Evolutionary conservation across 2,113 vertebrate genomes (phyloP), one percentile per base, ranked within the genome.

Genomic region (Bubo bubo): DNA sequence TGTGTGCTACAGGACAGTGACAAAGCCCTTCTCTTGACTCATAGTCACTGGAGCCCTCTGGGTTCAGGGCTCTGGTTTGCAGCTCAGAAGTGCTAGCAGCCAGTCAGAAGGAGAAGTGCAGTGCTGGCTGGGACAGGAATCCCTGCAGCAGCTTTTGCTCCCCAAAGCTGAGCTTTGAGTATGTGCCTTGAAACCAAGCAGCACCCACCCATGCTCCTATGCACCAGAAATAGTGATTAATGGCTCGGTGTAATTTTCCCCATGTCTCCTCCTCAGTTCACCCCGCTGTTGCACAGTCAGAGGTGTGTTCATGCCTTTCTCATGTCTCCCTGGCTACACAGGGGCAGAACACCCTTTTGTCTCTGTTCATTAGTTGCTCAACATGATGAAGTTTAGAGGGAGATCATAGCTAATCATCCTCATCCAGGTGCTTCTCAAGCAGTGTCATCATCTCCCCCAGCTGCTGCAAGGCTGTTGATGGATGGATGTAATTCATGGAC

Each of bases 121-220:
- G 10, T 11, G 3, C 43, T 37, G 20, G 7, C 24, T 59, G 58
- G 14, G 2, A 6, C 3, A n/a, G 26, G 13, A 30, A 28, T 41
- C 5, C 19, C 62, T 60, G 63, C 22, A 56, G 53, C 39, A 83
- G 67, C 22, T 26, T 67, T 41, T 76, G n/a, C 14, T 34, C 15
- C 28, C 8, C 43, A 76, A 22, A 70, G 18, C 24, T 43, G 43
- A 68, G 37, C 8, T 80, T 50, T 56, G 5, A 18, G 7, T 19
- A 28, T 5, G 10, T 26, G 30, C 3, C 28, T 49, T 72, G 43
- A 22, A 59, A 32, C 8, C 7, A 55, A 19, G 35, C 58, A 90
- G 68, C 6, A 4, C 12, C 4, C 22, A 2, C 4, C 2, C 1
- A 0, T 14, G 24, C 15, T 79, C 35, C 34, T 11, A 11, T 5